A percentile compares a stretch with the other conserved stretches of the same genome.
phyloP scores from a whole-genome alignment of 1,140 invertebrate genomes.

The Drosophila lacteicornis region DNA sequence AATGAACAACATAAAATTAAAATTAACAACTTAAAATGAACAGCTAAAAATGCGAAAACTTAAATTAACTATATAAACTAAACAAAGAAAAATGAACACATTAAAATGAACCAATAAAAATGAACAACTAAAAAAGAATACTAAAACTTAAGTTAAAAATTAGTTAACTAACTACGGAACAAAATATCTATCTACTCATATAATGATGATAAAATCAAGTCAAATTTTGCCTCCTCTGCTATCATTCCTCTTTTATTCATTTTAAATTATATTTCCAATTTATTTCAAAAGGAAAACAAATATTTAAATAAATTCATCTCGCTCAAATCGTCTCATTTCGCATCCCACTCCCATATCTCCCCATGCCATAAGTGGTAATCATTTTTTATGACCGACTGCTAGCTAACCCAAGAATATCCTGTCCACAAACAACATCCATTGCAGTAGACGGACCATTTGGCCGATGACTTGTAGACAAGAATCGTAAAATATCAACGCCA shows the following conservation, averaged over 20 bases:
- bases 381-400: conserved; percentile 28
- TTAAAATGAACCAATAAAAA: not conserved
- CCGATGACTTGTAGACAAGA: conserved; percentile 62
- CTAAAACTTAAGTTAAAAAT: not conserved
- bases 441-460: conserved; percentile 51
- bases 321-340: not conserved
- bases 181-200: not conserved
- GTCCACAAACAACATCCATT: conserved; percentile 41
- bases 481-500: conserved; percentile 62
- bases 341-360: conserved; percentile 3
- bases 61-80: not conserved
- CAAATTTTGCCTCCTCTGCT: too few species aligned
- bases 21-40: not conserved
- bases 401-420: conserved; percentile 22
- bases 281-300: not conserved
- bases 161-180: not conserved
- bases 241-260: too few species aligned
- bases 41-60: not conserved
- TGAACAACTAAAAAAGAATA: not conserved
- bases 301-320: conserved; percentile 5
- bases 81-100: not conserved
- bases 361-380: conserved; percentile 14
- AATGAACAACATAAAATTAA: not conserved
- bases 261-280: not conserved
- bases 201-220: not conserved